Evolutionary conservation across 2,113 vertebrate species (phyloP), one percentile per base, ranked within the genome.

Genomic region (Poecilia latipinna): DNA sequence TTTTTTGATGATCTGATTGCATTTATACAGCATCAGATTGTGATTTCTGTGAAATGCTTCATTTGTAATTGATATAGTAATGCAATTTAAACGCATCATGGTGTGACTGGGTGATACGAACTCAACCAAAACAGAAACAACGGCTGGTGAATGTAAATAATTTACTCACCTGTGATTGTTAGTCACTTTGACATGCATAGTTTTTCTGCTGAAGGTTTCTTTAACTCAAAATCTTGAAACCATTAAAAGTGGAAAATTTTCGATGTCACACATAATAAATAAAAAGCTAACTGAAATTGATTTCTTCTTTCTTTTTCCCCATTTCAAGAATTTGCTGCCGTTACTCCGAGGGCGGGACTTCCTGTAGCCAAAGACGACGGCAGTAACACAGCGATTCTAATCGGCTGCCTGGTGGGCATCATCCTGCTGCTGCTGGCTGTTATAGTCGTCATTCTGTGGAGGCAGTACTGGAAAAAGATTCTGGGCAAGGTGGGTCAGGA

Each of bases 331-430:
- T 92, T 90, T 66, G 76, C 80, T 44, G 88, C 71, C 3, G 72
- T 87, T 72, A 94, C 94, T 64, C 90, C 93, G 0, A 93, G 93
- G 74, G 65, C 91, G 0, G 94, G 94, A 1, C 94, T 96, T 62
- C 96, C 97, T 0, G 90, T 97, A 1, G 95, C 95, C 85, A 97
- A 97, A 87, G 95, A 95, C 0, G 96, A 97, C 81, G 95, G 94
- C 81, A 97, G 96, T 84, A 95, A 96, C 29, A 96, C 96, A 0
- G 95, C 97, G 72, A 96, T 97, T 79, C 93, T 98, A 89, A 97
- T 98, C 65, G 96, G 96, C 87, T 98, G 97, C 88, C 90, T 98
- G 88, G 96, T 98, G 88, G 97, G 96, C 86, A 98, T 98, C 86
- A 98, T 98, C 81, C 86, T 98, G 3, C 93, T 98, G 72, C 92